Conservation (phyloP, 2,113 vertebrate genomes). For the Prietella phreatophila region DNA sequence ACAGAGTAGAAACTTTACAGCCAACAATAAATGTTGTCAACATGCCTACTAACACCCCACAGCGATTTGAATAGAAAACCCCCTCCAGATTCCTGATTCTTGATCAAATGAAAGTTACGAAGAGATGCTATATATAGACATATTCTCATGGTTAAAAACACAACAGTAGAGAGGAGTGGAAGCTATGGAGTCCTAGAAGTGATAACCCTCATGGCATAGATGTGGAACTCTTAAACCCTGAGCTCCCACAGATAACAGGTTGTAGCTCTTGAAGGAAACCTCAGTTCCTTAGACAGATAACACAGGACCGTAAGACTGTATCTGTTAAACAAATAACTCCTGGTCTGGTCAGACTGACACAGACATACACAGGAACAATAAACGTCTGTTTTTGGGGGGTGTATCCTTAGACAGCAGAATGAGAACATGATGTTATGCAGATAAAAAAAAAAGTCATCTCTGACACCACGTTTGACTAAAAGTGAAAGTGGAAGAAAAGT, state of each 20-base stretch:
- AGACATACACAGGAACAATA: constrained; percentile 1
- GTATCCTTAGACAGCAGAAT: not conserved
- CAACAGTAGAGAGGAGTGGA: not conserved
- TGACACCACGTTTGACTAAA: not conserved
- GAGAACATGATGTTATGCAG: not conserved
- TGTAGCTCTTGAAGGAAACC: constrained; percentile 32
- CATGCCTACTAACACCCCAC: not conserved
- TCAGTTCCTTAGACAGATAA: constrained; percentile 36
- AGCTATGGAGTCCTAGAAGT: not conserved
- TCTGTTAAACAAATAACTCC: constrained; percentile 32
- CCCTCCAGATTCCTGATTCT: not conserved
- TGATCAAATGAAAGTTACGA: not conserved
- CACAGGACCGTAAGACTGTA: constrained; percentile 38
- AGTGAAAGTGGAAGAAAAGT: not conserved
- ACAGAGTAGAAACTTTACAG: not conserved
- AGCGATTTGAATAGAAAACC: not conserved
- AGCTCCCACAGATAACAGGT: not conserved
- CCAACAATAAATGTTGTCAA: not conserved
- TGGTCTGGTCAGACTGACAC: not conserved
- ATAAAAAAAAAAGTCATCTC: not conserved
- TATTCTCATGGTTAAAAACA: not conserved
- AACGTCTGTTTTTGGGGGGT: not conserved
- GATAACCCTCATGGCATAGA: not conserved
- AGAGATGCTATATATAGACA: not conserved
- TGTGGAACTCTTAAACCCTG: not conserved